These are phyloP conservation scores for Myotis myotis DNA, from an alignment of 2,797 vertebrate species.

Conservation along the genomic window DNA sequence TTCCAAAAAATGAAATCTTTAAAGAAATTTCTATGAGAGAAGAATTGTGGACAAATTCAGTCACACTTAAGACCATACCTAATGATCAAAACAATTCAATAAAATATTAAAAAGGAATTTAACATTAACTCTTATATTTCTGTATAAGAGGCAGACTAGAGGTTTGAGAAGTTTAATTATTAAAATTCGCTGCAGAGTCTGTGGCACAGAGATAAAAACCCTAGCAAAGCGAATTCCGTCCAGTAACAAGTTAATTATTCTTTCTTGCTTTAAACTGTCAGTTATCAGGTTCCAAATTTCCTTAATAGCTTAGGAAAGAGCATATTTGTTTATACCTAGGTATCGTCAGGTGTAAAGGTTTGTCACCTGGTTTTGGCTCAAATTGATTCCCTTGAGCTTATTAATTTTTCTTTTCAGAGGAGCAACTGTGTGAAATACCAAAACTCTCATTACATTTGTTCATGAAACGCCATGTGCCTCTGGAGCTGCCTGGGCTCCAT, in stretches of 20 bases:
- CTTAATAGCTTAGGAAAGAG: constrained; percentile 17
- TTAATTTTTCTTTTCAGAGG: constrained; percentile 57
- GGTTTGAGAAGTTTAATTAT: constrained; percentile 8
- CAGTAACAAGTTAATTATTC: constrained; percentile 44
- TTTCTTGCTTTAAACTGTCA: constrained; percentile 29
- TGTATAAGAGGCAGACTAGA: background rate
- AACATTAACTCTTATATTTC: constrained; percentile 8
- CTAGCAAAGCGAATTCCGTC: background rate
- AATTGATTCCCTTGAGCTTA: constrained; percentile 42
- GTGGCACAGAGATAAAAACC: background rate
- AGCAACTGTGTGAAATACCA: constrained; percentile 34
- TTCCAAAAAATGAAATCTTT: background rate
- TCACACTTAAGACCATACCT: background rate
- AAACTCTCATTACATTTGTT: constrained; percentile 55
- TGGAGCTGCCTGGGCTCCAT: constrained; percentile 44
- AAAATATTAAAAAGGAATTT: constrained; percentile 7
- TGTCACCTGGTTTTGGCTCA: constrained; percentile 4
- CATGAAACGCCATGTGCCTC: constrained; percentile 37
- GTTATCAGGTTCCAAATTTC: constrained; percentile 35
- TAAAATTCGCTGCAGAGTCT: background rate
- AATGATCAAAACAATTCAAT: constrained; percentile 32
- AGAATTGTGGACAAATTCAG: background rate
- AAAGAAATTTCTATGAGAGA: background rate
- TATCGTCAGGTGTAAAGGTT: constrained; percentile 45
- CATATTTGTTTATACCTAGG: constrained; percentile 47